These are phyloP conservation scores for Caligus rogercresseyi DNA, from an alignment of 1,140 invertebrate genomes.

Conservation along the genomic window DNA sequence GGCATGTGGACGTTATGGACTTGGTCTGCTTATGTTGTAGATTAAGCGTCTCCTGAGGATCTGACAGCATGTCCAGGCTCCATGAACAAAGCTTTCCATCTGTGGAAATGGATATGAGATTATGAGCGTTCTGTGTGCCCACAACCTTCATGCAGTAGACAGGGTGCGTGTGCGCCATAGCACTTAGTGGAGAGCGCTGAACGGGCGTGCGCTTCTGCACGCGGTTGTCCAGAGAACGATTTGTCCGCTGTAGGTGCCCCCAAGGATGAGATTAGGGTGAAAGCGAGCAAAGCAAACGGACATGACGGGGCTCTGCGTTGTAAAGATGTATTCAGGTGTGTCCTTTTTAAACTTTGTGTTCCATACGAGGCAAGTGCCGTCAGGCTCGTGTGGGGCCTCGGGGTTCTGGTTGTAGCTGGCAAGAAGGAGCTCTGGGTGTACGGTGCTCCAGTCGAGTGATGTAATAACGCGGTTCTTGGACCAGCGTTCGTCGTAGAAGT, in stretches of 20 bases:
- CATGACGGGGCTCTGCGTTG: conserved; percentile 91
- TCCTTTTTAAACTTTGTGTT: conserved; percentile 94
- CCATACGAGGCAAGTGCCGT: conserved; percentile 91
- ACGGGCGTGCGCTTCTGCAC: conserved; percentile 92
- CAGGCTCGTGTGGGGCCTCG: conserved; percentile 85
- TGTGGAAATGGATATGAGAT: conserved; percentile 90
- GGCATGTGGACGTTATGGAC: conserved; percentile 74
- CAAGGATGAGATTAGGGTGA: conserved; percentile 90
- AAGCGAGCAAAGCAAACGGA: conserved; percentile 89
- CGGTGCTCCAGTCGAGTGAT: conserved; percentile 83
- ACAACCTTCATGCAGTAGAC: conserved; percentile 93
- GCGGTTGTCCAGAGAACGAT: conserved; percentile 95
- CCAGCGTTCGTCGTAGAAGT: conserved; percentile 89
- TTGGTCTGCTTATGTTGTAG: conserved; percentile 70
- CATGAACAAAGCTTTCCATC: conserved; percentile 90
- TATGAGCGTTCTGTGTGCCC: conserved; percentile 96
- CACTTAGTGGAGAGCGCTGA: conserved; percentile 81
- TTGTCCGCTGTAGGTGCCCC: conserved; percentile 95
- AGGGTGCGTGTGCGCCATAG: conserved; percentile 84
- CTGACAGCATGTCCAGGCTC: conserved; percentile 94
- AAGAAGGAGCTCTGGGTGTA: conserved; percentile 80
- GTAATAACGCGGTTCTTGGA: conserved; percentile 85
- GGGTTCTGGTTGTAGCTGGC: conserved; percentile 92
- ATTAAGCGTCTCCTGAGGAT: conserved; percentile 84
- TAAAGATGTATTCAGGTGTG: conserved; percentile 92